Percentiles rank a stretch among this genome's conserved stretches.
Conservation (phyloP, 2,113 vertebrate genomes). For the Gymnogyps californianus region DNA sequence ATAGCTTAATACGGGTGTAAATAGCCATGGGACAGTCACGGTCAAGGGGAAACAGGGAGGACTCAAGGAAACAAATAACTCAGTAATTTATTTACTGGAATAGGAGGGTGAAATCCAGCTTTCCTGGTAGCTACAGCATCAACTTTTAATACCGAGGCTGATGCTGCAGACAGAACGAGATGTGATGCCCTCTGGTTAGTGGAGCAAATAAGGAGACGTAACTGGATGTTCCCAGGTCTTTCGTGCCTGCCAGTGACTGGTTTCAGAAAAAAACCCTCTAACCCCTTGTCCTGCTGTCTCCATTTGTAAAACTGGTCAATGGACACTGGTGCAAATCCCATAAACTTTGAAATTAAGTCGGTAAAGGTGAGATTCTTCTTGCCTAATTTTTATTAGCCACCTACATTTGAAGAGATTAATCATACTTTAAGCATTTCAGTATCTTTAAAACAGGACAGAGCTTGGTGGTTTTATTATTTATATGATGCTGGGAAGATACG, state of each 20-base stretch:
- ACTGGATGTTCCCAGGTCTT: neutral
- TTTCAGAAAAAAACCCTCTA: neutral
- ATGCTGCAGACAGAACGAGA: neutral
- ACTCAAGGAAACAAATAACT: neutral
- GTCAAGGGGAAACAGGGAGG: neutral
- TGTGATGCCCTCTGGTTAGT: neutral
- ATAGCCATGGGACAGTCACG: neutral
- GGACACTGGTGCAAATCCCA: neutral
- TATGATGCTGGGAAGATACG: neutral
- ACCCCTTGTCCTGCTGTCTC: neutral
- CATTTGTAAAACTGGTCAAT: neutral
- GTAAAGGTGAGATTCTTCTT: neutral
- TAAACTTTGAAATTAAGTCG: neutral
- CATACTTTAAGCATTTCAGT: neutral
- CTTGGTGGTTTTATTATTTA: neutral
- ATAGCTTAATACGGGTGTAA: neutral
- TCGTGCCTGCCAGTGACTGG: neutral
- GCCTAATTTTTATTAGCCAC: neutral
- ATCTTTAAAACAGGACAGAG: neutral
- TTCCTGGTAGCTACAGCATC: neutral
- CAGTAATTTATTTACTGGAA: neutral
- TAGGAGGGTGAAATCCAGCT: neutral
- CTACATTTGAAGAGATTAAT: neutral
- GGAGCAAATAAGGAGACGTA: accelerated
- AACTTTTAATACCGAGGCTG: neutral